Evolutionary conservation across 2,113 vertebrate species (phyloP), one percentile per base, ranked within the genome.

Genomic region (Cyprinodon variegatus): DNA sequence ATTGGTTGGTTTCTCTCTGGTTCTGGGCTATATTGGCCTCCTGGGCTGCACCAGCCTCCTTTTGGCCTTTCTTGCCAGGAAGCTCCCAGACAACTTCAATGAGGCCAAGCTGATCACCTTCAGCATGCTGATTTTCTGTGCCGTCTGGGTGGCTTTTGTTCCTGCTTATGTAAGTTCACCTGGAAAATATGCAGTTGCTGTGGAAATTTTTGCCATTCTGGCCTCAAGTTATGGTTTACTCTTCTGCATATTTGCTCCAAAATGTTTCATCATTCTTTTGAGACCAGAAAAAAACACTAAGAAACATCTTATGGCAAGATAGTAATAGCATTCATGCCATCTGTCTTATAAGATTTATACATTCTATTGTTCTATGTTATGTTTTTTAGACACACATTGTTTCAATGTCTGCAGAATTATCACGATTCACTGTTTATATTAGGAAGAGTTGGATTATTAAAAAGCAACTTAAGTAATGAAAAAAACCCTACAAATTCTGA

Each of bases 91-190:
- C 65, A 90, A 90, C 75, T 90, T 90, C 40, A 90, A 90, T 4
- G 89, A 90, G 70, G 89, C 89, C 77, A 89, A 90, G 61, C 92
- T 94, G 45, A 94, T 95, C 82, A 94, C 93, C 45, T 94, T 95
- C 84, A 95, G 93, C 87, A 95, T 95, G 94, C 67, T 95, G 77
- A 93, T 94, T 15, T 95, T 95, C 78, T 94, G 93, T 48, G 91
- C 86, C 8, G 88, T 95, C 6, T 95, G 93, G 93, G 70, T 94
- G 11, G 79, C 90, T 0, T 94, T 95, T 72, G 82, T 94, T 11
- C 94, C 94, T 3, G 92, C 94, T 12, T 93, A 94, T 3, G 53
- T 94, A 50, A 94, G 89, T 74, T 94, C 94, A 15, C 93, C 91
- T 3, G 90, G 90, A 1, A 94, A 94, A 70, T 94, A 92, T 66